Percentiles rank a stretch among this genome's conserved stretches.
These are phyloP conservation scores for Perca schrenkii DNA, from an alignment of 2,113 vertebrate genomes.

Conservation along the genomic window DNA sequence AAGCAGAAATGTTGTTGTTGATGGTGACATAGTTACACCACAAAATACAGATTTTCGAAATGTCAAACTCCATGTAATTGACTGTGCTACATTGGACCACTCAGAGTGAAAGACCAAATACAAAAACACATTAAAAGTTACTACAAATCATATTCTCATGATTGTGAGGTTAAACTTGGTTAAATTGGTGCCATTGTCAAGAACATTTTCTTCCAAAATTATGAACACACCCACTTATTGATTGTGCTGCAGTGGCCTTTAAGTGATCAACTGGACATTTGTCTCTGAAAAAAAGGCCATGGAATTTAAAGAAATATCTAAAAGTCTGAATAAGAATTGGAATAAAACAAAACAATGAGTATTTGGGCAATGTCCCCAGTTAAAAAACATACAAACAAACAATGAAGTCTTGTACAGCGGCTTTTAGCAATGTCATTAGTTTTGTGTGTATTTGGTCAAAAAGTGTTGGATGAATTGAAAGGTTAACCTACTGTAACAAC, in stretches of 20 bases:
- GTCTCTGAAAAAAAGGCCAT: neutral
- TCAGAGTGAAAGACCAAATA: neutral
- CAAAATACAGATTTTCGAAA: neutral
- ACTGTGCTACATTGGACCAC: neutral
- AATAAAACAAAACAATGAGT: neutral
- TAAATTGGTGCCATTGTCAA: neutral
- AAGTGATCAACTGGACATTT: neutral
- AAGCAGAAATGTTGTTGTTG: slow-evolving; percentile 6
- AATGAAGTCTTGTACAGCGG: neutral
- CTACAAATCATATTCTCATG: neutral
- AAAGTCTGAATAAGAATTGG: neutral
- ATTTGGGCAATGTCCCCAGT: too few relatives aligned
- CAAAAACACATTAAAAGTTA: neutral
- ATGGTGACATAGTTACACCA: neutral
- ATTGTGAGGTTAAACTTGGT: neutral
- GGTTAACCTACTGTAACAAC: neutral
- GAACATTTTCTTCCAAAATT: slow-evolving; percentile 17
- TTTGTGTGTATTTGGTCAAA: neutral
- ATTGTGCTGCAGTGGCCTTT: slow-evolving; percentile 21
- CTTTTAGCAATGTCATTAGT: too few relatives aligned
- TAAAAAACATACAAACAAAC: too few relatives aligned
- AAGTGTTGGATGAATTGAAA: neutral
- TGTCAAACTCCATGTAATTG: neutral
- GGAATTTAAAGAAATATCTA: neutral
- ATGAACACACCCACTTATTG: slow-evolving; percentile 14